Conservation (phyloP, 30 jellyfish, hydroid and myxozoan genomes). For the Clytia hemisphaerica region DNA sequence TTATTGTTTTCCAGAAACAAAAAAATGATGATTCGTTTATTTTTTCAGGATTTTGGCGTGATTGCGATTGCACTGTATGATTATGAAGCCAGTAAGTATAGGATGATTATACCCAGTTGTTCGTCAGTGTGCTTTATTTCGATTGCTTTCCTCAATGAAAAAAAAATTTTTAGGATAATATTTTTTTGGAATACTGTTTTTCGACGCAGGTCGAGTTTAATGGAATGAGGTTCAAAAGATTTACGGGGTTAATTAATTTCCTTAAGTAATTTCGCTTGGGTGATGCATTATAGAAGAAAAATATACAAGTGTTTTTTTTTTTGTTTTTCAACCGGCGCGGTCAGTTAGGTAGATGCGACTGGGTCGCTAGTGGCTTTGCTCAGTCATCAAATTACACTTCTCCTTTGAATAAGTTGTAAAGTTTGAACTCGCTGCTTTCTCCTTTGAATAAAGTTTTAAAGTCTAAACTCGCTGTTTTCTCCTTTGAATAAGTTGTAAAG, state of each 20-base stretch:
- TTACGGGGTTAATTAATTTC: too few relatives aligned
- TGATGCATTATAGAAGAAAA: too few relatives aligned
- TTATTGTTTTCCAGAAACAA: too few relatives aligned
- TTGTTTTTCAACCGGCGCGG: too few relatives aligned
- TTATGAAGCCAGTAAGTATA: slow-evolving; percentile 80
- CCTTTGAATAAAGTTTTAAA: not conserved
- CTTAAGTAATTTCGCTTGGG: too few relatives aligned
- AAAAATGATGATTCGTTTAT: not conserved
- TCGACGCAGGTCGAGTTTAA: too few relatives aligned
- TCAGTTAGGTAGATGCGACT: not conserved
- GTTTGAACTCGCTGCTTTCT: not conserved
- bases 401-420: not conserved
- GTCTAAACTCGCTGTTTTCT: too few relatives aligned
- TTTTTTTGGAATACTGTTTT: too few relatives aligned
- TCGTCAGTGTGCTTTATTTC: not conserved
- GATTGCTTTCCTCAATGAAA: not conserved
- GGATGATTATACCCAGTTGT: not conserved
- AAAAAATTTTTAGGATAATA: too few relatives aligned
- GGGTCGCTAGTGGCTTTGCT: not conserved
- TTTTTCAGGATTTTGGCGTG: slow-evolving; percentile 41
- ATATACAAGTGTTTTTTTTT: too few relatives aligned
- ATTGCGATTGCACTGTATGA: slow-evolving; percentile 82
- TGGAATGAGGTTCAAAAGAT: too few relatives aligned
- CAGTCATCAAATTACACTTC: not conserved
- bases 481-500: too few relatives aligned